Conservation (phyloP, 2,113 vertebrate genomes). For the Terrapene triunguis region DNA sequence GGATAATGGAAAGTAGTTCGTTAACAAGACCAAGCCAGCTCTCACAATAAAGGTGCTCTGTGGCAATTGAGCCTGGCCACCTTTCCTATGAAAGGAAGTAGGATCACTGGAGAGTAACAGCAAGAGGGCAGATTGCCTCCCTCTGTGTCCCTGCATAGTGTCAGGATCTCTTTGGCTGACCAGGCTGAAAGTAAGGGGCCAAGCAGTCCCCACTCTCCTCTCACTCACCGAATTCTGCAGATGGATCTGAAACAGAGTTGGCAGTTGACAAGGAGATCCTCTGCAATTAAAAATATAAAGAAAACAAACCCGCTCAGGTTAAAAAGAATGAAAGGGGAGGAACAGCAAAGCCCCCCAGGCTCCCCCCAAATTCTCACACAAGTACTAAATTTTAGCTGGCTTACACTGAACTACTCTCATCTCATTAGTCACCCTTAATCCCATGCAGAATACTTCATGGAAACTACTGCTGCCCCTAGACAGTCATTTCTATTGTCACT, state of each 20-base stretch:
- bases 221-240: not conserved
- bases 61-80: not conserved
- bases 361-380: too few relatives aligned
- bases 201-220: not conserved
- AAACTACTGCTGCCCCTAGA: not conserved
- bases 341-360: not conserved
- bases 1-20: fast-evolving
- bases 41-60: not conserved
- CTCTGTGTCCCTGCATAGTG: not conserved
- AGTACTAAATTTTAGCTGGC: not conserved
- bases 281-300: not conserved
- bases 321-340: not conserved
- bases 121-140: not conserved
- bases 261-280: not conserved
- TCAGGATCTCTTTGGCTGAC: not conserved
- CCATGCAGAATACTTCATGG: not conserved
- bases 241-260: not conserved
- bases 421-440: not conserved
- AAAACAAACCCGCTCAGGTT: not conserved
- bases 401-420: not conserved
- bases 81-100: not conserved
- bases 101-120: not conserved
- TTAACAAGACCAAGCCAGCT: not conserved
- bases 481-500: not conserved
- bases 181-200: not conserved